phyloP scores from a whole-genome alignment of 2,888 invertebrate genomes.

The Pherbina coryleti region DNA sequence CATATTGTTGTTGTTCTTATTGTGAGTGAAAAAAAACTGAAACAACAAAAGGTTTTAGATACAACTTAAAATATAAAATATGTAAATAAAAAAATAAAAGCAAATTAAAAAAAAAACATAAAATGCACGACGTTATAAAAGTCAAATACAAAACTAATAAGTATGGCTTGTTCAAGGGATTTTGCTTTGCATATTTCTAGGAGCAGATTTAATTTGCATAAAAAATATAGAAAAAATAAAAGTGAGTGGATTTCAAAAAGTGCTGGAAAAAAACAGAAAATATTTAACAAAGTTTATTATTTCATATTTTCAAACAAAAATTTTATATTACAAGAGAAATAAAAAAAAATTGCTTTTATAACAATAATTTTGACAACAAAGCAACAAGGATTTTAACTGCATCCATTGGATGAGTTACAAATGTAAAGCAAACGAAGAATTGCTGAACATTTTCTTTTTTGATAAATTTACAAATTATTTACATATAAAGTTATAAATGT shows the following conservation, averaged over 20 bases:
- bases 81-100: neutral
- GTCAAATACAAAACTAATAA: neutral
- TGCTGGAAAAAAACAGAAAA: neutral
- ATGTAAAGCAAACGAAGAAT: no score
- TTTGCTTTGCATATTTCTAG: neutral
- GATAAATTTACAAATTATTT: no score
- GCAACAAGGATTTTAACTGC: no score
- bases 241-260: neutral
- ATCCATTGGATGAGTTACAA: no score
- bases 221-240: neutral
- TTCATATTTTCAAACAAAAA: neutral
- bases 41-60: neutral
- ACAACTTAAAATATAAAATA: neutral
- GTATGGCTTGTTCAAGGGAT: no score
- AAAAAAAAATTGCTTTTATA: neutral
- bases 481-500: no score
- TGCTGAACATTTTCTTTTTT: no score
- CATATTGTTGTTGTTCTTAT: neutral
- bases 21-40: neutral
- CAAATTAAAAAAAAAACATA: neutral
- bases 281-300: neutral
- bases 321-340: neutral
- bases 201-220: neutral
- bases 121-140: neutral
- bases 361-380: neutral